Base-by-base conservation (phyloP, 92 coral and sea anemone species). In the Zoanthus sociatus region DNA sequence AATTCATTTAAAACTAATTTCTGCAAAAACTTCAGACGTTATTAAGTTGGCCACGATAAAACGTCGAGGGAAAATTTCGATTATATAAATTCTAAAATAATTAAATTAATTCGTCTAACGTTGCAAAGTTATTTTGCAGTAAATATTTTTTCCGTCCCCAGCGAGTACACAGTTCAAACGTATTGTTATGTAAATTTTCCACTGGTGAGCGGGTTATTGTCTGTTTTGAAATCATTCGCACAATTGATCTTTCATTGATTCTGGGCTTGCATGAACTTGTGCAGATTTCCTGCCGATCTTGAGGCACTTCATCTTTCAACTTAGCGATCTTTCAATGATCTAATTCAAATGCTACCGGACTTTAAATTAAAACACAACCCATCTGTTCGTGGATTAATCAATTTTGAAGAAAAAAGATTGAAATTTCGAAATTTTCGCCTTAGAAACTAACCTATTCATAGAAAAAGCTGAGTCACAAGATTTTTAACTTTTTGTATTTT, bases 121-220 rank as follows among this genome's bases (percentile, higher is more conserved):
- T 11, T 37, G n/a, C n/a, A 79, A 45, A 45, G 17, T 37, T 32
- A 6, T 81, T 64, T 44, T 55, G 67, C 44, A 11, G 68, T 54
- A 78, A 45, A 54, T 77, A 50, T 78, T 60, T 37, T 68, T 81
- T 64, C 75, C 85, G 75, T 75, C 85, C 42, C 85, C 85, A 51
- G 85, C 64, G 76, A 64, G 85, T 47, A 73, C 45, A 66, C 85
- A 50, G 85, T 81, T 81, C 63, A 71, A 56, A 32, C 50, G 58
- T 64, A 90, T 94, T 94, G 93, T 94, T 15, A 94, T 94, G 97
- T 93, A 90, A 94, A 94, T 94, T 51, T 58, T 10, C 4, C 63
- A 92, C 89, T 73, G 92, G 94, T 94, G 93, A 92, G 93, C 89
- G 90, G 58, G 54, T 56, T 91, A 77, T 90, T 88, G 90, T 92